Evolutionary conservation across 92 coral and sea anemone genomes (phyloP).

Genomic region (Epizoanthus scotinus): DNA sequence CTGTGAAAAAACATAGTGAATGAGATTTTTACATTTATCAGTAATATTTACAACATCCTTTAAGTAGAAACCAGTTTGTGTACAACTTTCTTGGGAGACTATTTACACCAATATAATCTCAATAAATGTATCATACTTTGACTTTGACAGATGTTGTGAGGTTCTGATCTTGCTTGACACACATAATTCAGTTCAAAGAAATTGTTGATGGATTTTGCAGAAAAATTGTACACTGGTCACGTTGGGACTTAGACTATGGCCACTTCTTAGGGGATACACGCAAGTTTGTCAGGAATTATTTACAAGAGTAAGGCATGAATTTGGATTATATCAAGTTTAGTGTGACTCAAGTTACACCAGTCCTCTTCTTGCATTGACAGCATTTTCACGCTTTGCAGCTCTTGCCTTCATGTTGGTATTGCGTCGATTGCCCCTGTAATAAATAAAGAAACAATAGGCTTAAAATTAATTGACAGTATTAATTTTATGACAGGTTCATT

Average conservation of each 20-base stretch:
- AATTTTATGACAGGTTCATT: no score
- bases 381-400: conserved; percentile 59
- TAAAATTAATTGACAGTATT: no score
- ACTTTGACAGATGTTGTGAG: no score
- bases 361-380: conserved; percentile 75
- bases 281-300: not conserved
- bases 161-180: not conserved
- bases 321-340: not conserved
- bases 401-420: conserved; percentile 48
- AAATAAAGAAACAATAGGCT: no score
- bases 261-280: not conserved
- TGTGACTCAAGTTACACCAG: conserved; percentile 37
- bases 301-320: not conserved
- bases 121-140: no score
- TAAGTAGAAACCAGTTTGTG: no score
- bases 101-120: no score
- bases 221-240: not conserved
- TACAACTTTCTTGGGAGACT: no score
- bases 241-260: no score
- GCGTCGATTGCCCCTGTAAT: conserved; percentile 76
- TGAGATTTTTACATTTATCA: no score
- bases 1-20: no score
- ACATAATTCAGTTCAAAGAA: not conserved
- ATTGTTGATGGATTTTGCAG: not conserved
- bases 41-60: no score